phyloP scores from a whole-genome alignment of 2,113 vertebrate genomes.

The Plotosus lineatus region DNA sequence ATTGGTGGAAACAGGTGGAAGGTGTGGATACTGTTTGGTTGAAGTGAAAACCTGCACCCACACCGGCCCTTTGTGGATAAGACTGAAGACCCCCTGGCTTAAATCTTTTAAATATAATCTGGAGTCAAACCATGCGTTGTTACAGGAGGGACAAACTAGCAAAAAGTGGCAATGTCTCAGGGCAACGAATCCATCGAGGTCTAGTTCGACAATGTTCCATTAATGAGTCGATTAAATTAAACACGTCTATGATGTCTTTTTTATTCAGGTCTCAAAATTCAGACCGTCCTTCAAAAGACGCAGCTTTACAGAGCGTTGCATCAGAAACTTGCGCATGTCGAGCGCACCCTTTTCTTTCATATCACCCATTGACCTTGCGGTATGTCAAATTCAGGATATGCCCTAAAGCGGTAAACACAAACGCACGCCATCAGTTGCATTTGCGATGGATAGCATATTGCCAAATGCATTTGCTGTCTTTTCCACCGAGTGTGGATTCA shows the following conservation, averaged over 20 bases:
- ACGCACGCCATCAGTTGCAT: conserved; percentile 10
- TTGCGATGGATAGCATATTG: conserved; percentile 40
- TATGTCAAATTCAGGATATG: conserved; percentile 4
- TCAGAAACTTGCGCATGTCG: conserved; percentile 47
- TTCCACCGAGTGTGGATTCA: conserved; percentile 38
- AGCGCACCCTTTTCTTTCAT: conserved; percentile 43
- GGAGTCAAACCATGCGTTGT: not conserved
- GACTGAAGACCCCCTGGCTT: no score
- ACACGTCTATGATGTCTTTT: conserved; percentile 40
- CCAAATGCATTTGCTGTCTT: conserved; percentile 44
- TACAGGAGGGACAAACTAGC: not conserved
- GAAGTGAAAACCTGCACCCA: no score
- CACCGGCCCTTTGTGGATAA: no score
- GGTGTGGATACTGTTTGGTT: no score
- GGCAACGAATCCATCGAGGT: conserved; percentile 2
- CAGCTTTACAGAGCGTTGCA: conserved; percentile 36
- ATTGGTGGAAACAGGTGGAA: no score
- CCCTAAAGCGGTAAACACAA: conserved; percentile 12
- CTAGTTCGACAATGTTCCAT: not conserved
- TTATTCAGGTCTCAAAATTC: conserved; percentile 37
- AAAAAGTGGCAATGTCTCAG: not conserved
- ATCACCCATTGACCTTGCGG: conserved; percentile 7
- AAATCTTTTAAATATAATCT: not conserved
- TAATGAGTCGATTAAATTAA: conserved; percentile 33
- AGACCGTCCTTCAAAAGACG: conserved; percentile 17